A percentile compares a stretch with the other conserved stretches of the same genome.
These are phyloP conservation scores for Hyaena hyaena DNA, from an alignment of 2,113 vertebrate species.

Conservation along the genomic window DNA sequence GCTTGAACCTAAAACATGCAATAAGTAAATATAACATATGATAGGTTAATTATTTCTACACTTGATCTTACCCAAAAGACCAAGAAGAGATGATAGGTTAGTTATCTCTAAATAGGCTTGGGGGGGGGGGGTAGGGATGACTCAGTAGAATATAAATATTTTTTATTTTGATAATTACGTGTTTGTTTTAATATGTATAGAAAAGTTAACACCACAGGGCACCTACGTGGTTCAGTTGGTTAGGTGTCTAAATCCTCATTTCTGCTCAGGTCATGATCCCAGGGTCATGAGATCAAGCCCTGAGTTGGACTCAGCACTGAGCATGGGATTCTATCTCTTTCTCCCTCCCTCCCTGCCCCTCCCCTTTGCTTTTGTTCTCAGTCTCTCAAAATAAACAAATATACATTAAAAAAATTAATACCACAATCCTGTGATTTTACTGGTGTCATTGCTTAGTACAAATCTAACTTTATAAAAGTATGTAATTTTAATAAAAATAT, in stretches of 20 bases:
- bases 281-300: too few relatives aligned
- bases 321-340: too few relatives aligned
- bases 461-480: neutral
- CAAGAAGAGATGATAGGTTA: neutral
- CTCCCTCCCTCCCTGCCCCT: too few relatives aligned
- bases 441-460: neutral
- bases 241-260: too few relatives aligned
- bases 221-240: too few relatives aligned
- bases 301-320: too few relatives aligned
- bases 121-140: neutral
- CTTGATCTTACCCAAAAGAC: too few relatives aligned
- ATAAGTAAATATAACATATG: neutral
- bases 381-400: too few relatives aligned
- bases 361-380: too few relatives aligned
- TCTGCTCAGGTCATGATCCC: too few relatives aligned
- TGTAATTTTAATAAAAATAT: slow-evolving; percentile 21
- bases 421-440: neutral
- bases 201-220: neutral
- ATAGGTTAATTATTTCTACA: neutral
- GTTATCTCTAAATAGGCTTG: slow-evolving; percentile 18
- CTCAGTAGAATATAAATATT: neutral
- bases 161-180: slow-evolving; percentile 13
- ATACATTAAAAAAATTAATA: neutral
- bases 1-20: slow-evolving; percentile 25
- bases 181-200: neutral